phyloP scores from a whole-genome alignment of 1,140 invertebrate genomes.

The Parasteatoda tepidariorum region DNA sequence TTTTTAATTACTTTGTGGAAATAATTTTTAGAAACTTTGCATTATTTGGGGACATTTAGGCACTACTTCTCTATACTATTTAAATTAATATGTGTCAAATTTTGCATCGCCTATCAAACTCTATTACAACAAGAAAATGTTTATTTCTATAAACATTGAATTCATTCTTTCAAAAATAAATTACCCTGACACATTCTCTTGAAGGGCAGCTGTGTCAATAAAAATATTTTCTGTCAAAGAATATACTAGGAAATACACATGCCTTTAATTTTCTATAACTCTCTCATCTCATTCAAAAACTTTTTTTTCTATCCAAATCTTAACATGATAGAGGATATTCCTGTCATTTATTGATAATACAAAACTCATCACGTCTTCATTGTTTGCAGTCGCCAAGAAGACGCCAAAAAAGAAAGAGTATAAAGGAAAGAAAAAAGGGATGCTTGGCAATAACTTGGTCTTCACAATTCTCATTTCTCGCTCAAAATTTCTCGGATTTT shows the following conservation, averaged over 20 bases:
- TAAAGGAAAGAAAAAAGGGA: not conserved
- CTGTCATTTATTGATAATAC: not conserved
- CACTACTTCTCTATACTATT: too few species aligned
- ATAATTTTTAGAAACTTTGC: too few species aligned
- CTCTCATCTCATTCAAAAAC: not conserved
- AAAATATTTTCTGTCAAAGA: too few species aligned
- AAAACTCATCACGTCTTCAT: constrained; percentile 31
- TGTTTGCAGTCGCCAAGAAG: constrained; percentile 32
- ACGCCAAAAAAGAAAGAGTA: not conserved
- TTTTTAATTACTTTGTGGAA: too few species aligned
- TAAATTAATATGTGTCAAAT: too few species aligned
- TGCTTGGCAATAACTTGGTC: not conserved
- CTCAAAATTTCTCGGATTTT: constrained; percentile 23
- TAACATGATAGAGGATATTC: not conserved
- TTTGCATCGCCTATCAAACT: too few species aligned
- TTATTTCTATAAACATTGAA: too few species aligned
- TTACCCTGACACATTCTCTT: too few species aligned
- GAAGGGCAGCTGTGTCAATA: too few species aligned
- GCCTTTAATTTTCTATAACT: constrained; percentile 7
- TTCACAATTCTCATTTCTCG: not conserved
- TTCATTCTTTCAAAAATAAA: too few species aligned
- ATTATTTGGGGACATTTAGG: too few species aligned
- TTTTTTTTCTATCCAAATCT: not conserved
- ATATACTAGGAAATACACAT: not conserved
- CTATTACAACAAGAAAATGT: too few species aligned